A percentile compares a stretch with the other conserved stretches of the same genome.
Evolutionary conservation across 2,888 invertebrate species (phyloP).

Genomic region (Lumbricus terrestris): DNA sequence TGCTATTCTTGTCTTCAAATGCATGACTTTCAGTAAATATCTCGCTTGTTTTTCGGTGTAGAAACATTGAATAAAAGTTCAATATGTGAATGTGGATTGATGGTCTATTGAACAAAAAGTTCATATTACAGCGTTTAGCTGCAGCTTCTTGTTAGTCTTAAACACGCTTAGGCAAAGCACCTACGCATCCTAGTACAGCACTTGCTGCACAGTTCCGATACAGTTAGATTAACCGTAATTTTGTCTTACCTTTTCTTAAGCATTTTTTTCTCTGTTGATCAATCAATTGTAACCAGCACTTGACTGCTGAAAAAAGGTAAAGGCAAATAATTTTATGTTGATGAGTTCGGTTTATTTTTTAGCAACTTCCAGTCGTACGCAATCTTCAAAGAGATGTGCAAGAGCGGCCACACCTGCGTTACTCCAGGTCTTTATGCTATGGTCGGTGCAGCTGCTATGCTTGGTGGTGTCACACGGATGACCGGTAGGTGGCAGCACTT

Average conservation of each 20-base stretch:
- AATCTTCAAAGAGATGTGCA: conserved; percentile 65
- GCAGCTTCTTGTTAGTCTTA: neutral
- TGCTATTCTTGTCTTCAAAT: neutral
- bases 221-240: too few relatives aligned
- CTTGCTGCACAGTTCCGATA: too few relatives aligned
- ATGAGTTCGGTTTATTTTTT: neutral
- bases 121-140: neutral
- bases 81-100: too few relatives aligned
- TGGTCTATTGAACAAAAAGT: too few relatives aligned
- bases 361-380: neutral
- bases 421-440: conserved; percentile 98
- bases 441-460: conserved; percentile 98
- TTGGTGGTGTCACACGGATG: conserved; percentile 94
- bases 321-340: too few relatives aligned
- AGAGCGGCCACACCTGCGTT: conserved; percentile 85
- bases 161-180: neutral
- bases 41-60: too few relatives aligned
- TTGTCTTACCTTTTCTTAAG: too few relatives aligned
- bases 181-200: too few relatives aligned
- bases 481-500: conserved; percentile 62
- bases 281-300: too few relatives aligned
- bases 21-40: neutral
- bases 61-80: too few relatives aligned
- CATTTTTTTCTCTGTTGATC: too few relatives aligned
- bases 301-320: too few relatives aligned